phyloP scores from a whole-genome alignment of 2,797 vertebrate genomes.

The Molossus molossus region DNA sequence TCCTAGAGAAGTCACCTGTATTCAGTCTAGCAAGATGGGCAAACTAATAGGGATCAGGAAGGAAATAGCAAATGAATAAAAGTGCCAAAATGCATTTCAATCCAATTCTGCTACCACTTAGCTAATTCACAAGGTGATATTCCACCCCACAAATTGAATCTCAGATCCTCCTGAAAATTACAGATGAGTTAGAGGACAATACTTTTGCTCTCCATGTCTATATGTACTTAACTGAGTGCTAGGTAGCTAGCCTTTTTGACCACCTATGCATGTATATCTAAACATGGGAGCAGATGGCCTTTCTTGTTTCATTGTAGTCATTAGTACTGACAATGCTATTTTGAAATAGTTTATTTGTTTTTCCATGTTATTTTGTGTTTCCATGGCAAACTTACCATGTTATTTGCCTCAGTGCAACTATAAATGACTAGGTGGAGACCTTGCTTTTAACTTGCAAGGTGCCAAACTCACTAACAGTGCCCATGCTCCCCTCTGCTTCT shows the following conservation, averaged over 20 bases:
- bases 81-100: conserved; percentile 55
- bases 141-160: conserved; percentile 21
- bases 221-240: conserved; percentile 57
- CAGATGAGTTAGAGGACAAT: conserved; percentile 26
- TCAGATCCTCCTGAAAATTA: conserved; percentile 55
- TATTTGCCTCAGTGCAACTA: conserved; percentile 46
- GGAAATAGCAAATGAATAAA: conserved; percentile 44
- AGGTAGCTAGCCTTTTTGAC: conserved; percentile 2
- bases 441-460: conserved; percentile 62
- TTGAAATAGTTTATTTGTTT: conserved; percentile 40
- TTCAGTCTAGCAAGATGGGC: not conserved
- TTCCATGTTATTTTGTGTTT: not conserved
- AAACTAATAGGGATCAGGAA: conserved; percentile 58
- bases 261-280: not conserved
- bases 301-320: conserved; percentile 21
- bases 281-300: not conserved
- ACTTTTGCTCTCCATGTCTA: not conserved
- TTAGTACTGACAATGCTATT: conserved; percentile 35
- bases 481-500: not conserved
- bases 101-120: conserved; percentile 27
- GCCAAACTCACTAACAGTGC: not conserved
- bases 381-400: not conserved
- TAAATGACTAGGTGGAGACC: not conserved
- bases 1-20: conserved; percentile 55
- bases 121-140: conserved; percentile 51